Percentiles rank a stretch among this genome's conserved stretches.
These are phyloP conservation scores for Eleginops maclovinus DNA, from an alignment of 2,113 vertebrate species.

Conservation along the genomic window DNA sequence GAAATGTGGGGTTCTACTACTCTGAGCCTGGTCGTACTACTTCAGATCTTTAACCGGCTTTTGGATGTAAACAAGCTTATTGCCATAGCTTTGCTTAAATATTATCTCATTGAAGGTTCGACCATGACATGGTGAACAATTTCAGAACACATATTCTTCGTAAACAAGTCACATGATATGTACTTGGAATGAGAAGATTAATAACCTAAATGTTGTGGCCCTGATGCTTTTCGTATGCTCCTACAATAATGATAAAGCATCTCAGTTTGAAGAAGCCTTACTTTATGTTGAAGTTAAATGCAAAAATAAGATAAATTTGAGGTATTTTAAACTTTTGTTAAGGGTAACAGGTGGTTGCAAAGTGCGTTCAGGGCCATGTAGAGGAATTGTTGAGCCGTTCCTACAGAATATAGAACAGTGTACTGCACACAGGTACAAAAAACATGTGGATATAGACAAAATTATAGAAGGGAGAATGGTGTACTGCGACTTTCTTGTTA, in stretches of 20 bases:
- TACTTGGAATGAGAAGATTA: no score
- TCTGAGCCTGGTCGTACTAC: no score
- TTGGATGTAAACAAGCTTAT: not conserved
- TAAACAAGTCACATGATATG: not conserved
- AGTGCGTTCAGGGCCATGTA: not conserved
- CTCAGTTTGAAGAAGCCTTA: not conserved
- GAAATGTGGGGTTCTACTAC: no score
- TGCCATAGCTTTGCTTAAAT: not conserved
- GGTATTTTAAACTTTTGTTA: not conserved
- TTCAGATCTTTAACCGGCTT: not conserved
- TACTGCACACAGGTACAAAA: not conserved
- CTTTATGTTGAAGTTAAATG: not conserved
- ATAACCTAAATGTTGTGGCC: not conserved
- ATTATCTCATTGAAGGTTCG: not conserved
- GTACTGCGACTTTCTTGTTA: not conserved
- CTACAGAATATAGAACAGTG: not conserved
- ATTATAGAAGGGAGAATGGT: not conserved
- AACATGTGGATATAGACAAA: not conserved
- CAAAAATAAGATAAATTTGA: not conserved
- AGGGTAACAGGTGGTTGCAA: not conserved
- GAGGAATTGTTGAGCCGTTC: not conserved
- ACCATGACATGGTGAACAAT: not conserved
- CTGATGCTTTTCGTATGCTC: no score
- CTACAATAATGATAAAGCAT: not conserved
- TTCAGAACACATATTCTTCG: not conserved